Evolutionary conservation across 2,888 invertebrate genomes (phyloP), one percentile per base, ranked within the genome.

Genomic region (Aricia artaxerxes): DNA sequence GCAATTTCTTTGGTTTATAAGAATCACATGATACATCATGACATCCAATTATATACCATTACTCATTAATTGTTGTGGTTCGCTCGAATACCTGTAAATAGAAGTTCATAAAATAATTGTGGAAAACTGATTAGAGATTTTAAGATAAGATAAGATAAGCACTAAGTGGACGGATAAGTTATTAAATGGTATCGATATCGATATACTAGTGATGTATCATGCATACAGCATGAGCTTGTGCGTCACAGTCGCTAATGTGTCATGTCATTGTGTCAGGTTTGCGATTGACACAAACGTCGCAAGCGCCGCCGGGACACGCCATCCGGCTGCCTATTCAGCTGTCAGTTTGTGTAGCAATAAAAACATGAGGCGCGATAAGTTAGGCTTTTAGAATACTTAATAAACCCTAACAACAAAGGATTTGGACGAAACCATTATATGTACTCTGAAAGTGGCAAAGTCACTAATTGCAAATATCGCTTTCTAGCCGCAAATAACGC

Each of bases 201-300:
- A 69, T 38, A 35, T 0, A 6, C 7, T 69, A 64, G 64, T 31
- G 35, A 38, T 38, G 35, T 35, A 35, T 35, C 3, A 4, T 11
- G 11, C 11, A 11, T 64, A 35, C 38, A 24, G 24, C 13, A 69
- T 16, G 35, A 69, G 35, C 4, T 16, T 13, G 49, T 75, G 75
- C 49, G 75, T 75, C 73, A 73, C 49, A 11, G 75, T 75, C 69
- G 11, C 9, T 35, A 16, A 69, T 69, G 35, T 69, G 75, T 75
- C 75, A 75, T 24, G 49, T 49, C 49, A 75, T 75, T 75, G 75
- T 75, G 75, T 75, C 75, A 31, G 75, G 49, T 49, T 75, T 49
- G 75, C 35, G 69, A 6, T 38, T 49, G 44, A 11, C 44, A 49
- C 13, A 11, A 49, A 31, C 49, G 75, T 75, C 44, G 44, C 69